Percentiles rank a stretch among this genome's conserved stretches.
Evolutionary conservation across 2,113 vertebrate species (phyloP).

Genomic region (Tinamus guttatus): DNA sequence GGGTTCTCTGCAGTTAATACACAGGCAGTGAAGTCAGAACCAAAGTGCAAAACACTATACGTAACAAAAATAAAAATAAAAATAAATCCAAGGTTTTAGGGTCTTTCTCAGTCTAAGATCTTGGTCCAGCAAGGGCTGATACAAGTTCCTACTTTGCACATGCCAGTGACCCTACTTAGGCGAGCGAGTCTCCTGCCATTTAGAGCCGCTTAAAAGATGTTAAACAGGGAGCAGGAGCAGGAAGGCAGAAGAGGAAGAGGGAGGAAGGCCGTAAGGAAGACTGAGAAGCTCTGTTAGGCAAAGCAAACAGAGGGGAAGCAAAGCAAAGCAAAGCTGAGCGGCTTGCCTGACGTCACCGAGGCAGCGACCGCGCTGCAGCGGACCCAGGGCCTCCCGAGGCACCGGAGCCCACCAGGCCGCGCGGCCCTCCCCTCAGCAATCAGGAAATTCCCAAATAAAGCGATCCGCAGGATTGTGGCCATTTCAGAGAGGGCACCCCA

Average conservation of each 20-base stretch:
- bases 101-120: background rate
- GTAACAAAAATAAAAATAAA: background rate
- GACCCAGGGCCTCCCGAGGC: background rate
- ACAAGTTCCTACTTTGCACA: background rate
- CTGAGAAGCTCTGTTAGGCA: background rate
- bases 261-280: background rate
- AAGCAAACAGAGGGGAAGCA: background rate
- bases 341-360: background rate
- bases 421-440: background rate
- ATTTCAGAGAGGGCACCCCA: background rate
- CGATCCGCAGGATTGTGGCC: fast-evolving
- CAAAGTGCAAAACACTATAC: background rate
- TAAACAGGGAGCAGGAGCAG: background rate
- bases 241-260: background rate
- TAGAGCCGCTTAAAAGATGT: background rate
- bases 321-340: background rate
- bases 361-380: background rate
- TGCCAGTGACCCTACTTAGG: background rate
- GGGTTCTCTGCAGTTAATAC: background rate
- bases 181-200: background rate
- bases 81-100: background rate
- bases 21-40: background rate
- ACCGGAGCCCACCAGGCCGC: background rate
- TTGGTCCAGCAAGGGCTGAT: background rate
- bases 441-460: background rate